Base-by-base conservation (phyloP, 2,113 vertebrate species). In the Arenaria interpres region DNA sequence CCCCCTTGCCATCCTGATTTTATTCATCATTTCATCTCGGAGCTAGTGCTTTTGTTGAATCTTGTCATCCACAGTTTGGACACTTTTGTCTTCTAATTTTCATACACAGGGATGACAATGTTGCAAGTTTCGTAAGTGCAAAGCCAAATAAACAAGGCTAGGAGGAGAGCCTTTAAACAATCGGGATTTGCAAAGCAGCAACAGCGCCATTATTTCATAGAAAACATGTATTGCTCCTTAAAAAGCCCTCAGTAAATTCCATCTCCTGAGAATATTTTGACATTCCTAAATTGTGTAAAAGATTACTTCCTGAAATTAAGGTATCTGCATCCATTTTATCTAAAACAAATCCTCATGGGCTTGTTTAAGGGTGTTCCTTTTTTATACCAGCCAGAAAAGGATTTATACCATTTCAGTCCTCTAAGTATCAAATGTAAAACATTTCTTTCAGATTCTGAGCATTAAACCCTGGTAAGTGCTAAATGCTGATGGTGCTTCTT, bases 51-150 rank as follows among this genome's bases (percentile, higher is more conserved):
- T 91, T 85, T 90, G 88, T 90, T 91, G 62, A 71, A 57, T 81
- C 90, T 76, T 92, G 76, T 85, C 45, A 94, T 79, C 90, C 82
- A 82, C 64, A 81, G 66, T 92, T 91, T 43, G 77, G 77, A 76
- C 78, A 85, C 69, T 93, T 94, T 92, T 95, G 92, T 93, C 77
- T 93, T 92, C 90, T 62, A 66, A 87, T 97, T 97, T 82, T 85
- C 71, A 46, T 89, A 50, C 74, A 71, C 33, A 33, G 82, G 89
- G 53, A 79, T 89, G 92, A 78, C 92, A 92, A 6, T 66, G 74
- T 9, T 87, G 46, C 51, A 33, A 78, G 57, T 87, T 94, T 87
- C 0, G 0, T 37, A 92, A 92, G 71, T 16, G 60, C 77, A 85
- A 69, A 85, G 69, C 66, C 90, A 92, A 92, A 75, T 43, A 89